Base-by-base conservation (phyloP, 2,888 invertebrate species). In the Scaeva pyrastri region DNA sequence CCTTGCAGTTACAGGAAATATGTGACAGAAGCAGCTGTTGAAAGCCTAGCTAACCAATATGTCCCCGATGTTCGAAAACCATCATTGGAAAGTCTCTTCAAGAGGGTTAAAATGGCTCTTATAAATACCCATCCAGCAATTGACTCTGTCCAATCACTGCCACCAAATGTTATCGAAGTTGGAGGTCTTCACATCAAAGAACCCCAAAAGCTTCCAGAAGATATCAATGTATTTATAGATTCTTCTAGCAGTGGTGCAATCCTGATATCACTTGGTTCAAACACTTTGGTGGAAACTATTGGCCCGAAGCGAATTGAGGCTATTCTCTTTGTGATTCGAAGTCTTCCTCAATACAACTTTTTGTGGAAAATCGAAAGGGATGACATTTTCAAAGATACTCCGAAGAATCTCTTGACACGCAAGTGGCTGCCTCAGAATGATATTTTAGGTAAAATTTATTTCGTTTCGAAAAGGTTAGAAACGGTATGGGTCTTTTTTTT, bases 391-490 rank as follows among this genome's bases (percentile, higher is more conserved):
- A 87, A 88, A n/a, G 36, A 71, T 0, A 14, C 91, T 26, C 92
- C 93, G 0, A 76, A 89, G 7, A 94, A 94, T 88, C 90, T 94
- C 0, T 89, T 93, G 86, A 88, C 93, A 1, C 90, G 88, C 66
- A 91, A 92, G 36, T 94, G 94, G 94, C 84, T 94, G 41, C 94
- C 94, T 0, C 94, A 94, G 84, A 92, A 91, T 72, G 94, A 94
- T 88, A 90, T 94, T 62, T 88, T 94, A 19, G 92, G 94, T 94
- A 88, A 91, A 90, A n/a, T 3, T 8, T 16, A 6, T 45, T 23
- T 52, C 0, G 3, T 23, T n/a, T 16, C 2, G 0, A n/a, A 41
- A 48, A 5, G 3, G 21, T 0, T 41, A 0, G 11, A 5, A 14
- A 36, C 43, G 3, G 4, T 0, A 3, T 19, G 1, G 16, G 8